Conservation (phyloP, 2,797 vertebrate species). For the Falco naumanni region DNA sequence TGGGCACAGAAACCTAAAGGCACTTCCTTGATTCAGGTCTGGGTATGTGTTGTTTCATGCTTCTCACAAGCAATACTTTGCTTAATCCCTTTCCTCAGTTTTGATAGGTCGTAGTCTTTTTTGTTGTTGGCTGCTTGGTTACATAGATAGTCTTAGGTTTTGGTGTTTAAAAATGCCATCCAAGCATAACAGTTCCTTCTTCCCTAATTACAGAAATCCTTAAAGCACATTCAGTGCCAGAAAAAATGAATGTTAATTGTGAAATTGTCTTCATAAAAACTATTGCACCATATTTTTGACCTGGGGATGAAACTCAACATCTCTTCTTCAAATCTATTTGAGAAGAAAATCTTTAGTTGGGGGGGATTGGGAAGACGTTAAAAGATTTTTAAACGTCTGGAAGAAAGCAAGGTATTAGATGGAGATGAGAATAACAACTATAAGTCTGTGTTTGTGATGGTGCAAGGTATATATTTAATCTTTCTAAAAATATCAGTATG, state of each 20-base stretch:
- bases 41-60: neutral
- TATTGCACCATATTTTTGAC: neutral
- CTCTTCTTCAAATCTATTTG: neutral
- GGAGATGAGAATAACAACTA: neutral
- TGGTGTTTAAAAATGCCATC: neutral
- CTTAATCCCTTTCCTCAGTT: neutral
- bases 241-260: neutral
- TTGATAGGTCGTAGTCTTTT: neutral
- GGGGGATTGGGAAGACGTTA: neutral
- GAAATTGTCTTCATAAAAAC: neutral
- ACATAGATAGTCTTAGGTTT: neutral
- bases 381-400: neutral
- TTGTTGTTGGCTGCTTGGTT: neutral
- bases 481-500: neutral
- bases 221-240: neutral
- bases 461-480: neutral
- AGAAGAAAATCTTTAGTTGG: neutral
- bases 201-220: neutral
- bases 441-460: neutral
- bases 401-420: neutral
- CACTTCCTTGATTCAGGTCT: neutral
- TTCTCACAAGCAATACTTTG: neutral
- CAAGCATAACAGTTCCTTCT: neutral
- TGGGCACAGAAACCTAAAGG: neutral
- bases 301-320: neutral